Evolutionary conservation across 1,140 invertebrate species (phyloP).

Genomic region (Planococcus citri): DNA sequence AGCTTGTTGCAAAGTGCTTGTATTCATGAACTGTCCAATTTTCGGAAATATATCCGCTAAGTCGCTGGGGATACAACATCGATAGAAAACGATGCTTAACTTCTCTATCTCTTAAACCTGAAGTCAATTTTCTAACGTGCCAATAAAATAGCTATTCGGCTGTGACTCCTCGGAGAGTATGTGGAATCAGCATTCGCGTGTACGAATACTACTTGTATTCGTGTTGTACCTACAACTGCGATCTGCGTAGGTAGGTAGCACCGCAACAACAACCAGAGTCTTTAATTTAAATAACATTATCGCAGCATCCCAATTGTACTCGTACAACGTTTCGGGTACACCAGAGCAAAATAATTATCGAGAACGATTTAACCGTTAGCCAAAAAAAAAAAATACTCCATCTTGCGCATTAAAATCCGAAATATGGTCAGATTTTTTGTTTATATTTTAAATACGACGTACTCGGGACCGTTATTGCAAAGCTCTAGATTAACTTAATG

Average conservation of each 20-base stretch:
- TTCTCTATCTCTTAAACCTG: constrained; percentile 1
- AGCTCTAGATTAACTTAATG: neutral
- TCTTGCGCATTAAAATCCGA: neutral
- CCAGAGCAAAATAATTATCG: too few species aligned
- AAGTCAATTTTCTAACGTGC: constrained; percentile 18
- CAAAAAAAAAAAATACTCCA: neutral
- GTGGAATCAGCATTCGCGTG: neutral
- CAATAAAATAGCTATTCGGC: constrained; percentile 11
- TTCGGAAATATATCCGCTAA: constrained; percentile 9
- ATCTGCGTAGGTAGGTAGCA: too few species aligned
- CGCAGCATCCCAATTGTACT: too few species aligned
- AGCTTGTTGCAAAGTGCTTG: neutral
- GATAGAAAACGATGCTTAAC: constrained; percentile 12
- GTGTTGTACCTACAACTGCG: too few species aligned
- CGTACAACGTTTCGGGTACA: too few species aligned
- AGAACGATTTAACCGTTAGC: too few species aligned
- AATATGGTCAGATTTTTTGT: too few species aligned
- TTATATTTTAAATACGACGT: constrained; percentile 1
- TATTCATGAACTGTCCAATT: constrained; percentile 15
- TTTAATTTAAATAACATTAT: too few species aligned
- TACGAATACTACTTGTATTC: neutral
- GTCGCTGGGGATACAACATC: constrained; percentile 1
- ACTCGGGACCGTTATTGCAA: neutral
- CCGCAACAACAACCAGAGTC: too few species aligned
- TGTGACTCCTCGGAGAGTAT: neutral